A percentile compares a stretch with the other conserved stretches of the same genome.
Conservation (phyloP, 2,113 vertebrate species). For the Oxyruncus cristatus region DNA sequence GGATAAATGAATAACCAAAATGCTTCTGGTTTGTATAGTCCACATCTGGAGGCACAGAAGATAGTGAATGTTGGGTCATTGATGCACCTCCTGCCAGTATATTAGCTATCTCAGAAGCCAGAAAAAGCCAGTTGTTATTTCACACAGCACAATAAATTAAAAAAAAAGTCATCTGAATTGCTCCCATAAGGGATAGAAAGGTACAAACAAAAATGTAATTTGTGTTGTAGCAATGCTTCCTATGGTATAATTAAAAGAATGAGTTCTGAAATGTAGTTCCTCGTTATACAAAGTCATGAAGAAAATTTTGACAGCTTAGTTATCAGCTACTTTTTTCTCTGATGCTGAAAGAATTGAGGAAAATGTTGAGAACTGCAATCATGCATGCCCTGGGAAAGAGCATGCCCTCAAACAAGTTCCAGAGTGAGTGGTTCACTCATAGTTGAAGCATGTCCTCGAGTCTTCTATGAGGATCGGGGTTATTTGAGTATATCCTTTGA, state of each 20-base stretch:
- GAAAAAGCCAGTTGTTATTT: not conserved
- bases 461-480: not conserved
- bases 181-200: not conserved
- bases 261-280: not conserved
- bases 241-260: not conserved
- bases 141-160: not conserved
- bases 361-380: not conserved
- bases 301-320: not conserved
- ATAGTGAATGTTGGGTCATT: rapidly evolving
- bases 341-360: not conserved
- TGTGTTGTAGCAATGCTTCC: not conserved
- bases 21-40: not conserved
- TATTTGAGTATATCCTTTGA: not conserved
- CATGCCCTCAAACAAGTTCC: not conserved
- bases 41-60: not conserved
- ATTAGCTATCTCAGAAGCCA: not conserved
- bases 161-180: not conserved
- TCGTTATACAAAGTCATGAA: not conserved
- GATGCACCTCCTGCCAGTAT: not conserved
- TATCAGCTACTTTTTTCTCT: not conserved
- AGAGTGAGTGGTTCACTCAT: not conserved
- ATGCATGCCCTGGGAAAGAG: not conserved
- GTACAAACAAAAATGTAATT: not conserved
- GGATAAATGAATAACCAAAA: not conserved
- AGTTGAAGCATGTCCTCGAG: not conserved